Evolutionary conservation across 2,888 invertebrate genomes (phyloP).

Genomic region (Helobdella robusta): DNA sequence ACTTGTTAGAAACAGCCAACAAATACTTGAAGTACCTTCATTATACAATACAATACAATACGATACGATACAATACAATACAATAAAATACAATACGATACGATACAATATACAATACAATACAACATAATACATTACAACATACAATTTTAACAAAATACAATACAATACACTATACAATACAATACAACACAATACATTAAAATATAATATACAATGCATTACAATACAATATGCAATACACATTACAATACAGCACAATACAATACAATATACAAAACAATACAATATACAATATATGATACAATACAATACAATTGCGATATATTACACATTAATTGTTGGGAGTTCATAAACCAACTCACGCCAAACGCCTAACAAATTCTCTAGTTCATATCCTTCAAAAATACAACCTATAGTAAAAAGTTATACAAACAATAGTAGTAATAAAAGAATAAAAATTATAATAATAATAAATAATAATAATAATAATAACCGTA

Average conservation of each 20-base stretch:
- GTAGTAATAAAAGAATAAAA: neutral
- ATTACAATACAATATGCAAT: slow-evolving; percentile 8
- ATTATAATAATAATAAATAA: neutral
- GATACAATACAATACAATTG: slow-evolving; percentile 16
- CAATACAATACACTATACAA: neutral
- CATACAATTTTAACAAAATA: neutral
- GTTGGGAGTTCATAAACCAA: too few species aligned
- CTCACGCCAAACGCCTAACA: too few species aligned
- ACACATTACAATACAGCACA: neutral
- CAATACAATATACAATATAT: too few species aligned
- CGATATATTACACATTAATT: slow-evolving; percentile 7
- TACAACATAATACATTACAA: slow-evolving; percentile 9
- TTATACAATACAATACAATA: slow-evolving; percentile 2
- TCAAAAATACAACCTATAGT: too few species aligned
- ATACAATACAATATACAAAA: too few species aligned
- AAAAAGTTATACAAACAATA: neutral
- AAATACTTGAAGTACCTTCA: too few species aligned
- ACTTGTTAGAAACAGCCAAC: too few species aligned
- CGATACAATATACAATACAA: too few species aligned
- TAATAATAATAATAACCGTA: slow-evolving; percentile 13
- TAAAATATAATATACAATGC: slow-evolving; percentile 4
- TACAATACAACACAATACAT: slow-evolving; percentile 10
- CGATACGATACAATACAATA: slow-evolving; percentile 1
- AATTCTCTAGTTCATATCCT: too few species aligned
- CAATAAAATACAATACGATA: too few species aligned